Conservation (phyloP, 2,888 invertebrate species). For the Drosophila barbarae region DNA sequence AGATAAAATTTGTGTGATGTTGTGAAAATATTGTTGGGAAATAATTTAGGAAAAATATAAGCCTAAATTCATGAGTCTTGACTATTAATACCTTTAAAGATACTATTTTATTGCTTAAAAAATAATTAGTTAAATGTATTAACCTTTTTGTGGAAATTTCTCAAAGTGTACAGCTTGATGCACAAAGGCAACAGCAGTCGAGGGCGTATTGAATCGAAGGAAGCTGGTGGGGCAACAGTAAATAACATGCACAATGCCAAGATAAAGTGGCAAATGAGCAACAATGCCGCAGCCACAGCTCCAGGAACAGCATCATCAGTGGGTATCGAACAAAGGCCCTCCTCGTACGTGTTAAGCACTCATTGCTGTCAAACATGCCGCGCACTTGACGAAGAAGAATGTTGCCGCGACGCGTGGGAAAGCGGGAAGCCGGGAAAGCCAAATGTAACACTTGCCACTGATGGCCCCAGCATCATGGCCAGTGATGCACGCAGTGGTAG, state of each 20-base stretch:
- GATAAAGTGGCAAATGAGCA: conserved; percentile 70
- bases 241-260: conserved; percentile 72
- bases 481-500: conserved; percentile 7
- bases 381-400: conserved; percentile 67
- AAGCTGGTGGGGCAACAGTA: conserved; percentile 46
- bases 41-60: no score
- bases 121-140: neutral
- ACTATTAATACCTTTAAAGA: neutral
- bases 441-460: conserved; percentile 62
- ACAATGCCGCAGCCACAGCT: conserved; percentile 17
- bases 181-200: conserved; percentile 32
- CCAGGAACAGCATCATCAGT: conserved; percentile 47
- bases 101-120: no score
- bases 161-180: conserved; percentile 19
- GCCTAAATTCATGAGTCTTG: no score
- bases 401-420: conserved; percentile 65
- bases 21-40: neutral
- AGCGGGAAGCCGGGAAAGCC: conserved; percentile 47
- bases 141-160: neutral
- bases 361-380: conserved; percentile 71
- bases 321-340: conserved; percentile 64
- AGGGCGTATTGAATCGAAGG: conserved; percentile 48
- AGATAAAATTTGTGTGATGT: neutral
- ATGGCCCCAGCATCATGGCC: conserved; percentile 34
- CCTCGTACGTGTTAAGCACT: conserved; percentile 72